Conservation (phyloP, 2,113 vertebrate genomes). For the Dissostichus mawsoni region DNA sequence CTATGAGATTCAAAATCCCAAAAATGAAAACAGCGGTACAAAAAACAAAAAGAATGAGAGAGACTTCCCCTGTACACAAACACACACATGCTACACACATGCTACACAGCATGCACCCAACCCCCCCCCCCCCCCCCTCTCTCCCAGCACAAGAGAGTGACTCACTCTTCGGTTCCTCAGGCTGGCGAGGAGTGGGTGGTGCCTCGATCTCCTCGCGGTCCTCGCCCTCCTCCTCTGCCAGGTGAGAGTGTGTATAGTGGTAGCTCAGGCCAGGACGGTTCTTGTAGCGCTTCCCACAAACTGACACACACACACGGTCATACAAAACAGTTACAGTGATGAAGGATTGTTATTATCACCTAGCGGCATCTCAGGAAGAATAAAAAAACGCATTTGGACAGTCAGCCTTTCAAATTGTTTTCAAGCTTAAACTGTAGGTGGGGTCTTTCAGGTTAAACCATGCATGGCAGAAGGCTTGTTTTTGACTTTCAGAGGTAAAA, state of each 20-base stretch:
- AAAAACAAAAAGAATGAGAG: conserved; percentile 39
- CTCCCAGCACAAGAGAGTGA: conserved; percentile 64
- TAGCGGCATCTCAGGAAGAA: no score
- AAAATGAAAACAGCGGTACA: conserved; percentile 27
- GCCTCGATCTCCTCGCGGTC: conserved; percentile 96
- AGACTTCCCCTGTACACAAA: conserved; percentile 55
- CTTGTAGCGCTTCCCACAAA: conserved; percentile 98
- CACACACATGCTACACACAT: conserved; percentile 70
- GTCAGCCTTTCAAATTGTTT: conserved; percentile 13
- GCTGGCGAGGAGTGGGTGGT: conserved; percentile 91
- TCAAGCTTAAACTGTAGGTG: conserved; percentile 30
- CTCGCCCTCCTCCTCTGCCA: conserved; percentile 97
- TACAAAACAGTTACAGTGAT: conserved; percentile 66
- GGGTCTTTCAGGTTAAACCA: conserved; percentile 46
- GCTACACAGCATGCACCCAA: conserved; percentile 70
- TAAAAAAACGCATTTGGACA: background rate
- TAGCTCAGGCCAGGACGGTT: conserved; percentile 96
- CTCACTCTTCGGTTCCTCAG: conserved; percentile 96
- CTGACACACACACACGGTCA: conserved; percentile 82
- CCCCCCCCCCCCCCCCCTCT: conserved; percentile 50
- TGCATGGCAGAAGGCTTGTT: conserved; percentile 40
- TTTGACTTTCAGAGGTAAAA: conserved; percentile 29
- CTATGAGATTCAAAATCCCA: conserved; percentile 34
- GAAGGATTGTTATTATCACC: conserved; percentile 27
- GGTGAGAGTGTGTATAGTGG: conserved; percentile 96